Evolutionary conservation across 2,797 vertebrate species (phyloP).

Genomic region (Tapera naevia): DNA sequence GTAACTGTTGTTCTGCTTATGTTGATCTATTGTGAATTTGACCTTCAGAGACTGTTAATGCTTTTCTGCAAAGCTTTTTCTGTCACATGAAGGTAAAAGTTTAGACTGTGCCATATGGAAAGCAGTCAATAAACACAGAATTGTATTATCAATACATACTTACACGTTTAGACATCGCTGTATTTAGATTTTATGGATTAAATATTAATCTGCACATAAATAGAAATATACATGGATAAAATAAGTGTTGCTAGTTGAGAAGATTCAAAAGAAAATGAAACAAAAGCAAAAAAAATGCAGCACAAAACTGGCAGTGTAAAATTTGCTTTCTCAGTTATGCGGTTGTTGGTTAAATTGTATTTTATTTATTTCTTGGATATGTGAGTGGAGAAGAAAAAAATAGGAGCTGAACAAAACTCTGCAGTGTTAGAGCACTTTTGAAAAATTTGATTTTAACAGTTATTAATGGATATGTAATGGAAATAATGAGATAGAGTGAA

Average conservation of each 20-base stretch:
- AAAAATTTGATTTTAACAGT: slow-evolving; percentile 65
- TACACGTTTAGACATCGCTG: not conserved
- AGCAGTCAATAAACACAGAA: not conserved
- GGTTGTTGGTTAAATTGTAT: not conserved
- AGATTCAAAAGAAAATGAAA: not conserved
- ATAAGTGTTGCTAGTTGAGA: not conserved
- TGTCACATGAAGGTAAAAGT: not conserved
- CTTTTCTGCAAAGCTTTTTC: not conserved
- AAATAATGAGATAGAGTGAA: slow-evolving; percentile 64
- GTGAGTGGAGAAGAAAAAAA: slow-evolving; percentile 26
- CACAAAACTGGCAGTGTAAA: not conserved
- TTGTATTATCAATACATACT: not conserved
- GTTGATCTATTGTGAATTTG: not conserved
- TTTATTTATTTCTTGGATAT: not conserved
- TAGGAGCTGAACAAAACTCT: slow-evolving; percentile 11
- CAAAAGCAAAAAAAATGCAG: not conserved
- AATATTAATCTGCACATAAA: not conserved
- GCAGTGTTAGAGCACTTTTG: slow-evolving; percentile 34
- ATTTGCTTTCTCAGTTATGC: not conserved
- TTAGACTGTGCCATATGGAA: not conserved
- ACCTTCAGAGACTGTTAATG: not conserved
- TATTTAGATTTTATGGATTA: not conserved
- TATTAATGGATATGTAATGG: slow-evolving; percentile 63
- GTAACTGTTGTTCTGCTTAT: not conserved
- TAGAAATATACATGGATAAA: not conserved